Evolutionary conservation across 2,797 vertebrate species (phyloP), one percentile per base, ranked within the genome.

Genomic region (Garrulus glandarius): DNA sequence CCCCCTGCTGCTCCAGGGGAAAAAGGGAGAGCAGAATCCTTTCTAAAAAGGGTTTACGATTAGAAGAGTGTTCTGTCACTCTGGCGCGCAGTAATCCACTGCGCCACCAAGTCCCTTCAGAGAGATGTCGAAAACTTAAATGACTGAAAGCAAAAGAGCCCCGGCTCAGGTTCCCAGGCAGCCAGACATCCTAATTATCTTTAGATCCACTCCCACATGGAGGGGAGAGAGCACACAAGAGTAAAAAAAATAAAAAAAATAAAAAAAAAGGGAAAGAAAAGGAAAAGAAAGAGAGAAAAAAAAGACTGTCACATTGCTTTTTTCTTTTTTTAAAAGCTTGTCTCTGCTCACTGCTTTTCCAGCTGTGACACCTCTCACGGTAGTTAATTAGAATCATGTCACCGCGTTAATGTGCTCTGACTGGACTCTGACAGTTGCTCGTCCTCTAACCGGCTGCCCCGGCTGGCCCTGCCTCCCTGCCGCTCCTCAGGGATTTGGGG

Each of bases 331-430:
- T 96, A 97, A 97, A 98, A 98, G 98, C 97, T 82, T 92, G 77
- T 98, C 94, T 97, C 96, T 75, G 96, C 98, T 97, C 95, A 94
- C 90, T 96, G 96, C 98, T 97, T 98, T 98, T 98, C 98, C 97
- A 96, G 97, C 96, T 98, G 97, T 98, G 98, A 98, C 98, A 98
- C 98, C 97, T 98, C 98, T 98, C 97, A 97, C 82, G 80, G 97
- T 98, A 97, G 97, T 98, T 99, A 98, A 98, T 99, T 98, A 98
- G 98, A 98, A 98, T 98, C 97, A 94, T 98, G 98, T 98, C 98
- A 98, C 97, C 97, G 83, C 97, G 98, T 98, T 99, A 98, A 99
- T 98, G 98, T 87, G 97, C 98, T 98, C 98, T 98, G 98, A 98
- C 98, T 98, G 95, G 97, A 97, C 97, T 94, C 93, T 98, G 98